Conservation (phyloP, 2,113 vertebrate species). For the Capreolus pygargus region DNA sequence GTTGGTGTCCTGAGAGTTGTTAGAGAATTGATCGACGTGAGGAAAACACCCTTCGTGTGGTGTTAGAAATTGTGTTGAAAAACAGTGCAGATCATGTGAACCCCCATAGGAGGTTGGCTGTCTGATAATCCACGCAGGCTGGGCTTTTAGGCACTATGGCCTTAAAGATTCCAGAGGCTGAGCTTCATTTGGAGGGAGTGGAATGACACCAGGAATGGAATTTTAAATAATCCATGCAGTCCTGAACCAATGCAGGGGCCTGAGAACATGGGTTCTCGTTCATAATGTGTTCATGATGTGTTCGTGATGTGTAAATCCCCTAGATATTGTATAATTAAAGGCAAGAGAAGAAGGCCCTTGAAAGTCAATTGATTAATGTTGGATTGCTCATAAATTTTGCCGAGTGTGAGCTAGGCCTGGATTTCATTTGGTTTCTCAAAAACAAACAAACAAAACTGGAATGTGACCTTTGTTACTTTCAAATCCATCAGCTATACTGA, state of each 20-base stretch:
- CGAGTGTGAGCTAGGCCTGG: neutral
- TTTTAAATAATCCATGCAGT: neutral
- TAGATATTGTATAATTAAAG: neutral
- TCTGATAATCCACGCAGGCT: rapidly evolving
- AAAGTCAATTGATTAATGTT: neutral
- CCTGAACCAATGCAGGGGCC: neutral
- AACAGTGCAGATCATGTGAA: neutral
- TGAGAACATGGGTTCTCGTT: neutral
- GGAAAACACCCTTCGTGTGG: neutral
- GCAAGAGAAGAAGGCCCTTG: neutral
- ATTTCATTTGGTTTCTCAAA: neutral
- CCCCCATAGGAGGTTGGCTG: rapidly evolving
- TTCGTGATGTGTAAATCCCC: too few relatives aligned
- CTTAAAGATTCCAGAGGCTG: neutral
- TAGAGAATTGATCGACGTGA: neutral
- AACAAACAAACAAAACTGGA: neutral
- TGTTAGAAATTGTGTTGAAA: neutral
- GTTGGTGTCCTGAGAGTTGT: neutral
- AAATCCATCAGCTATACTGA: neutral
- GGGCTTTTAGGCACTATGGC: neutral
- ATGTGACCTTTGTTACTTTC: neutral
- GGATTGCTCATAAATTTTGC: neutral
- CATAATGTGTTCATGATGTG: too few relatives aligned
- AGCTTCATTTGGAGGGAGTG: neutral
- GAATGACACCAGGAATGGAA: neutral